phyloP scores from a whole-genome alignment of 2,797 vertebrate species.

The Myotis myotis region DNA sequence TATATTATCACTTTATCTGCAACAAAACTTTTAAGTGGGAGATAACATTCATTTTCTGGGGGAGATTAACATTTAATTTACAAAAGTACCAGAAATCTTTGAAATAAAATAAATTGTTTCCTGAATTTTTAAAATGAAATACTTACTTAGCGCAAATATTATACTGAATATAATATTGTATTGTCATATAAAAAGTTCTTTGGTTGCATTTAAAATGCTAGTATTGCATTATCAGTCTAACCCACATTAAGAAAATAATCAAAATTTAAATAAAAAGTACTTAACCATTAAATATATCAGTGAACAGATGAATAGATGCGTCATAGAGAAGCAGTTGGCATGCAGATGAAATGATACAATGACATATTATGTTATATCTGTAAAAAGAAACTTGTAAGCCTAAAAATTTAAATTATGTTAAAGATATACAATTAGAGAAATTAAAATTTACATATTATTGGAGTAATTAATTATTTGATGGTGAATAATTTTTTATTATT shows the following conservation, averaged over 20 bases:
- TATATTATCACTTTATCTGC: conserved; percentile 84
- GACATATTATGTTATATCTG: background rate
- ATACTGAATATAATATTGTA: conserved; percentile 65
- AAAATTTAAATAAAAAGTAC: conserved; percentile 67
- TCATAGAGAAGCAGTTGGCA: conserved; percentile 12
- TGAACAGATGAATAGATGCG: conserved; percentile 43
- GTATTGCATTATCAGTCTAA: conserved; percentile 76
- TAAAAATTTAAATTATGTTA: conserved; percentile 28
- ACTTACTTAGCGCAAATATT: conserved; percentile 74
- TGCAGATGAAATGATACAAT: conserved; percentile 44
- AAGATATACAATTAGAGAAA: background rate
- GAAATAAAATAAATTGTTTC: conserved; percentile 80
- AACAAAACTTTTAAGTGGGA: conserved; percentile 82
- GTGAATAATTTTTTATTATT: conserved; percentile 34
- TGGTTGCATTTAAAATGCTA: conserved; percentile 79
- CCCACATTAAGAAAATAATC: conserved; percentile 60
- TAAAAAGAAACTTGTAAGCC: conserved; percentile 3
- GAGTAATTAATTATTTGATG: background rate
- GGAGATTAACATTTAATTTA: conserved; percentile 85
- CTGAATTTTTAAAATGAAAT: conserved; percentile 74
- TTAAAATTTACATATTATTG: conserved; percentile 20
- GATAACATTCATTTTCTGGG: conserved; percentile 78
- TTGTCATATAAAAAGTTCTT: conserved; percentile 71
- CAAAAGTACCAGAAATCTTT: conserved; percentile 80
- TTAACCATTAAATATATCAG: conserved; percentile 69